Evolutionary conservation across 2,797 vertebrate species (phyloP).

Genomic region (Acanthiza pusilla): DNA sequence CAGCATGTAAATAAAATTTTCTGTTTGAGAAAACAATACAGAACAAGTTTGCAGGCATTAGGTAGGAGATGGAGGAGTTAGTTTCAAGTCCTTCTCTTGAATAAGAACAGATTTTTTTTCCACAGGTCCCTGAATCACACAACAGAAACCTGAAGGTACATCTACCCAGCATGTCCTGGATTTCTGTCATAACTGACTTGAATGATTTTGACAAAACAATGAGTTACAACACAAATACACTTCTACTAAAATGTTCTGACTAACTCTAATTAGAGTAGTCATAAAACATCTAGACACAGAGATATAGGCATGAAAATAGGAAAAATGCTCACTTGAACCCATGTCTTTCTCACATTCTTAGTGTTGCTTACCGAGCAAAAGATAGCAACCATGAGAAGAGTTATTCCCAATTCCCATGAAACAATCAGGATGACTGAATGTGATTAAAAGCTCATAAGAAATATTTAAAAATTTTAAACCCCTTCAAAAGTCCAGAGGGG

Average conservation of each 20-base stretch:
- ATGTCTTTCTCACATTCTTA: neutral
- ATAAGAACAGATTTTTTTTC: neutral
- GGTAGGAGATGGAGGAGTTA: neutral
- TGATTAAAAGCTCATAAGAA: neutral
- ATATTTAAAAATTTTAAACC: neutral
- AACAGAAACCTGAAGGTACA: neutral
- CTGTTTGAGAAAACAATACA: neutral
- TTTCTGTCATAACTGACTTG: neutral
- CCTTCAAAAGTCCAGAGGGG: neutral
- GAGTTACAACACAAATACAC: neutral
- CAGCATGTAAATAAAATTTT: neutral
- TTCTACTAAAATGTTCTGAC: neutral
- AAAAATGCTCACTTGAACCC: neutral
- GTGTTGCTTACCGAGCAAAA: neutral
- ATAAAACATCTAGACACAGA: rapidly evolving
- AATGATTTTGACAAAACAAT: neutral
- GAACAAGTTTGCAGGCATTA: neutral
- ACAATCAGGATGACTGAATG: neutral
- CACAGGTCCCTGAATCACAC: neutral
- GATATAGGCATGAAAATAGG: neutral
- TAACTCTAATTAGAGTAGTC: neutral
- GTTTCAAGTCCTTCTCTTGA: neutral
- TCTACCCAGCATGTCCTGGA: neutral
- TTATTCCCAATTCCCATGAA: neutral
- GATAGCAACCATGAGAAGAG: neutral